phyloP scores from a whole-genome alignment of 2,888 invertebrate species.

The Aleiodes leptofemur region DNA sequence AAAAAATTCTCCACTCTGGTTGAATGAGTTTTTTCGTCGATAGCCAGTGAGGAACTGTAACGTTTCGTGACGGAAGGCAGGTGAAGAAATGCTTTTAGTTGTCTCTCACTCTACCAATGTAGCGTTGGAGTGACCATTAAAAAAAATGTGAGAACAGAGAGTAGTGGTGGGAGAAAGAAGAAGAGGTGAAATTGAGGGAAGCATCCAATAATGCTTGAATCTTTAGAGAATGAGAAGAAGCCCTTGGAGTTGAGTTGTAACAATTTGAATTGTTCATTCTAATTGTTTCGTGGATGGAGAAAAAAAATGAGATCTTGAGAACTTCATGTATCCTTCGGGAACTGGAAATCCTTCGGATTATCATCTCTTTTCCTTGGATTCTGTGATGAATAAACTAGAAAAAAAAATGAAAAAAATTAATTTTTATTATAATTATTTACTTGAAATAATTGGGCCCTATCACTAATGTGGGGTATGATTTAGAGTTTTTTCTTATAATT shows the following conservation, averaged over 20 bases:
- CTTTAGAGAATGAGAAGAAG: background rate
- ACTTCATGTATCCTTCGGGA: background rate
- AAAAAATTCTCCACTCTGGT: background rate
- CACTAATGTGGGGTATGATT: too few species aligned
- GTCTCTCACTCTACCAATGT: conserved; percentile 27
- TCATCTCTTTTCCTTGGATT: background rate
- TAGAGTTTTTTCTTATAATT: too few species aligned
- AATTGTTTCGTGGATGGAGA: too few species aligned
- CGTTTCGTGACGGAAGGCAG: conserved; percentile 60
- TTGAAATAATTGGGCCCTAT: too few species aligned
- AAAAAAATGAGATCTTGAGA: too few species aligned
- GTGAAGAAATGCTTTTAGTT: conserved; percentile 65
- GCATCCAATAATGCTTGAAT: conserved; percentile 1
- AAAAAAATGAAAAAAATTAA: background rate
- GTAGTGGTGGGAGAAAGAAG: conserved; percentile 1
- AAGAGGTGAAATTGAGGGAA: conserved; percentile 3
- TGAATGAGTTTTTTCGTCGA: background rate
- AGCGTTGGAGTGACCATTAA: conserved; percentile 18
- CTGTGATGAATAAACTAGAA: background rate
- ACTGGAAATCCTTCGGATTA: background rate
- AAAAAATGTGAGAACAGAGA: conserved; percentile 1
- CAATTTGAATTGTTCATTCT: too few species aligned
- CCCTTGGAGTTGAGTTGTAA: background rate
- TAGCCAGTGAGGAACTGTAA: conserved; percentile 63
- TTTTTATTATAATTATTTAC: too few species aligned